Evolutionary conservation across 1,140 invertebrate genomes (phyloP).

Genomic region (Solen grandis): DNA sequence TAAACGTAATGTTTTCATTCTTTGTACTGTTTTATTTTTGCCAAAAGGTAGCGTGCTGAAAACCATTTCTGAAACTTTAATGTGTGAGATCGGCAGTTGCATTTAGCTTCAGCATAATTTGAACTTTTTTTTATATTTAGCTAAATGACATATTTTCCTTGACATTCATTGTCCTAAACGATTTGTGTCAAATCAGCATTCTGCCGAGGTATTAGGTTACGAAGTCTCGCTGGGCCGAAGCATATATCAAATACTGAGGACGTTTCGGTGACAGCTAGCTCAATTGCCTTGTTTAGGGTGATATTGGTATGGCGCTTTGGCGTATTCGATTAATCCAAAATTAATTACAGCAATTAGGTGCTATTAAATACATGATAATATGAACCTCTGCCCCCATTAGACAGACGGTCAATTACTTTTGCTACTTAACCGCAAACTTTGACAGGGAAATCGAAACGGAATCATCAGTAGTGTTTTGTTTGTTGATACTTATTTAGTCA

Average conservation of each 20-base stretch:
- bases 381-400: not conserved
- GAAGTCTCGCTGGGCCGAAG: not conserved
- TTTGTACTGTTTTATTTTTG: no score
- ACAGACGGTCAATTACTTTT: not conserved
- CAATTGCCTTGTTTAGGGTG: not conserved
- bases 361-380: not conserved
- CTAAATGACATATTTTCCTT: not conserved
- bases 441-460: not conserved
- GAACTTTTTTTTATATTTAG: not conserved
- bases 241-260: not conserved
- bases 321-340: not conserved
- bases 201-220: not conserved
- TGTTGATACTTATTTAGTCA: no score
- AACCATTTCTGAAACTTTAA: no score
- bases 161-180: not conserved
- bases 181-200: not conserved
- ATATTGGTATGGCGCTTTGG: not conserved
- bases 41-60: no score
- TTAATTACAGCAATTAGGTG: not conserved
- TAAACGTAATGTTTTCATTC: no score
- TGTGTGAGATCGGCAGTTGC: no score
- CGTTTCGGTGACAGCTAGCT: not conserved
- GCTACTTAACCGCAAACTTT: not conserved
- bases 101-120: slow-evolving; percentile 33
- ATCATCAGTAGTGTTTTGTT: no score